A percentile compares a stretch with the other conserved stretches of the same genome.
Evolutionary conservation across 2,888 invertebrate species (phyloP).

Genomic region (Rhingia campestris): DNA sequence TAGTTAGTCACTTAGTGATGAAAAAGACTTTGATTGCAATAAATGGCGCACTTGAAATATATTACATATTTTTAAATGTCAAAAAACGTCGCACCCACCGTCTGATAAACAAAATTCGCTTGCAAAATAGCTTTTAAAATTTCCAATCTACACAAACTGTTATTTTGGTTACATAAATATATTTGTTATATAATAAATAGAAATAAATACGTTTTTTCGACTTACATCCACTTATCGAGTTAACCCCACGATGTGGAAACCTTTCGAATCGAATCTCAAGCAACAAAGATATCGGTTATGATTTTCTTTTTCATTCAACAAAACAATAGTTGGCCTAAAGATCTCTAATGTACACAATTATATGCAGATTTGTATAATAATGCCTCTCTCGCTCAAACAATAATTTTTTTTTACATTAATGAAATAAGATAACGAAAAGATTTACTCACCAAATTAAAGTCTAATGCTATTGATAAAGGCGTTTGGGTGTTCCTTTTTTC

Average conservation of each 20-base stretch:
- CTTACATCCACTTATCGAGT: conserved; percentile 66
- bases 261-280: conserved; percentile 60
- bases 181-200: conserved; percentile 27
- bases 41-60: too few species aligned
- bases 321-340: conserved; percentile 53
- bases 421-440: conserved; percentile 69
- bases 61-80: too few species aligned
- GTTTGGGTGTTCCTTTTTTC: conserved; percentile 42
- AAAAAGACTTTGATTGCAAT: too few species aligned
- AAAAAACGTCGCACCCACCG: background rate
- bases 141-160: background rate
- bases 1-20: too few species aligned
- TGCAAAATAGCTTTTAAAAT: conserved; percentile 49
- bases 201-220: conserved; percentile 49
- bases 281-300: conserved; percentile 49
- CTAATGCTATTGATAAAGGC: conserved; percentile 61
- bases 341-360: conserved; percentile 31
- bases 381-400: conserved; percentile 57
- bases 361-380: background rate
- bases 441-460: conserved; percentile 73
- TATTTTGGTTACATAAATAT: conserved; percentile 1
- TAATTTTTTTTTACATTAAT: conserved; percentile 54
- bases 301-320: conserved; percentile 31
- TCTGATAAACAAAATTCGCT: conserved; percentile 46
- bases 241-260: conserved; percentile 65